Percentiles rank a stretch among this genome's conserved stretches.
These are phyloP conservation scores for Euglossa dilemma DNA, from an alignment of 1,140 invertebrate species.

Conservation along the genomic window DNA sequence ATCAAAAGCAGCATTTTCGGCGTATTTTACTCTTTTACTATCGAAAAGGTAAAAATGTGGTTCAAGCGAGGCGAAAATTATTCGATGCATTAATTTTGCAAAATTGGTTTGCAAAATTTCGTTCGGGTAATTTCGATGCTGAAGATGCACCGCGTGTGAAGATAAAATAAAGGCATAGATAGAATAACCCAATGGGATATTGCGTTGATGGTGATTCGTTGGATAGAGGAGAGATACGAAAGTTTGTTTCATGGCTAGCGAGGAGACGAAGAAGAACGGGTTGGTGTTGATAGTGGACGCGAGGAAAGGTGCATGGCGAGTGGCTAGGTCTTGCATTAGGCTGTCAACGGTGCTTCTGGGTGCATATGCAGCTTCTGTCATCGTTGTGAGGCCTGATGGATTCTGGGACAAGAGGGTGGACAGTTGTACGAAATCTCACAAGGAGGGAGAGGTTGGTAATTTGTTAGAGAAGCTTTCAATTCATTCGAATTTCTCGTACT, in stretches of 20 bases:
- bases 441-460: slow-evolving; percentile 84
- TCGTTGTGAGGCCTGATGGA: slow-evolving; percentile 87
- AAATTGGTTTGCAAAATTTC: too few species aligned
- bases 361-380: slow-evolving; percentile 82
- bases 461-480: neutral
- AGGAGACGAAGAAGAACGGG: slow-evolving; percentile 82
- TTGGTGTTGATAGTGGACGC: slow-evolving; percentile 86
- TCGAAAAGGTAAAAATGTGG: too few species aligned
- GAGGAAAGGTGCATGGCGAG: slow-evolving; percentile 85
- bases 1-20: too few species aligned
- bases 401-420: slow-evolving; percentile 90
- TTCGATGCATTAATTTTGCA: too few species aligned
- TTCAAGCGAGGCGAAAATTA: too few species aligned
- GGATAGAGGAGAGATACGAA: neutral
- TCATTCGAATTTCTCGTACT: too few species aligned
- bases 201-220: neutral
- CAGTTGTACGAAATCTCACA: slow-evolving; percentile 86
- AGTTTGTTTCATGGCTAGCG: slow-evolving; percentile 67
- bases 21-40: too few species aligned
- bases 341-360: slow-evolving; percentile 83
- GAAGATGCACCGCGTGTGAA: too few species aligned
- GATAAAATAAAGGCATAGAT: too few species aligned
- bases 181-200: too few species aligned
- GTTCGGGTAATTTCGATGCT: too few species aligned
- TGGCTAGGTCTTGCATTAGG: slow-evolving; percentile 85